phyloP scores from a whole-genome alignment of 2,113 vertebrate species.

The Neopipo cinnamomea region DNA sequence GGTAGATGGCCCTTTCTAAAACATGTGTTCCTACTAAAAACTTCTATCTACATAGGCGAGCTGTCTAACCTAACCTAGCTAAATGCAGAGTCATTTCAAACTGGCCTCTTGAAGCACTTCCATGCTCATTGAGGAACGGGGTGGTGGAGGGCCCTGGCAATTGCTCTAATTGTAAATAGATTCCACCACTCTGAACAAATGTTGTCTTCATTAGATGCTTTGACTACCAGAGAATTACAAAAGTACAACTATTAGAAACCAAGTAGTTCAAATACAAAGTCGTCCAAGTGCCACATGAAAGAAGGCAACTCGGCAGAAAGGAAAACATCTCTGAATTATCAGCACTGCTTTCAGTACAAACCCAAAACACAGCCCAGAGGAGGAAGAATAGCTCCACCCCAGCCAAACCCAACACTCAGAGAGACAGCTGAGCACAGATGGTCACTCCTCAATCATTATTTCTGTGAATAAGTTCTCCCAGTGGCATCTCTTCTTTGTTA shows the following conservation, averaged over 20 bases:
- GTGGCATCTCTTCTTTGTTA: not conserved
- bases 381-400: not conserved
- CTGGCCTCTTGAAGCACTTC: not conserved
- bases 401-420: not conserved
- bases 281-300: not conserved
- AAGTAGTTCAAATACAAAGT: not conserved
- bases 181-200: not conserved
- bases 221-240: not conserved
- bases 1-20: not conserved
- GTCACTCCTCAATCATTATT: not conserved
- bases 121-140: not conserved
- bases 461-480: not conserved
- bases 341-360: not conserved
- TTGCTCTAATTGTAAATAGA: not conserved
- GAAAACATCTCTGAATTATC: not conserved
- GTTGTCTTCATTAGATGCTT: not conserved
- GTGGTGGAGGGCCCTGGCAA: not conserved
- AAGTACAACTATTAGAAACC: not conserved
- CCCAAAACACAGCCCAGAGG: not conserved
- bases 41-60: not conserved
- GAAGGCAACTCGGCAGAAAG: not conserved
- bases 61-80: not conserved
- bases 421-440: not conserved
- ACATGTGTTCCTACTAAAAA: not conserved
- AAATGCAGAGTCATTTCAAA: not conserved